Evolutionary conservation across 2,888 invertebrate species (phyloP).

Genomic region (Plebejus anna): DNA sequence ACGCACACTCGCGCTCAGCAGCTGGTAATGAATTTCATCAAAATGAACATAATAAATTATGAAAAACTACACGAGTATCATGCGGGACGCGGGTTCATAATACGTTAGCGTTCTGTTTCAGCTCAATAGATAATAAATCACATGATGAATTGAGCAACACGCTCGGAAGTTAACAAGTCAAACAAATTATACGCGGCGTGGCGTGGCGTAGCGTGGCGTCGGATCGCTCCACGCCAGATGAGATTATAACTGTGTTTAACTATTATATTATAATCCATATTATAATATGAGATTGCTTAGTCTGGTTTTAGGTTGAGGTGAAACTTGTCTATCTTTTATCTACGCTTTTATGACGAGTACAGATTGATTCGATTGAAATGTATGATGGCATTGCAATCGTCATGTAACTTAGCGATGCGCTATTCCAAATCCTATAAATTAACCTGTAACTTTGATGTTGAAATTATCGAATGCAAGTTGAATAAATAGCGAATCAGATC

Average conservation of each 20-base stretch:
- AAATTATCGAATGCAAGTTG: too few species aligned
- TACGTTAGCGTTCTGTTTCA: conserved; percentile 5
- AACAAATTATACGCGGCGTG: conserved; percentile 55
- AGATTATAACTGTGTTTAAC: conserved; percentile 23
- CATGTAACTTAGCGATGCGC: too few species aligned
- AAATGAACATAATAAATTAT: not conserved
- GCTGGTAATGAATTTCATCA: not conserved
- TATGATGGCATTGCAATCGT: too few species aligned
- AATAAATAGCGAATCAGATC: too few species aligned
- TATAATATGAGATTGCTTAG: not conserved
- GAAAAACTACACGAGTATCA: not conserved
- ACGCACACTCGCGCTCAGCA: too few species aligned
- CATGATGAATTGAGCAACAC: conserved; percentile 22
- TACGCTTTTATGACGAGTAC: too few species aligned
- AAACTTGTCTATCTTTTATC: not conserved
- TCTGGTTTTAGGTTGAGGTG: not conserved
- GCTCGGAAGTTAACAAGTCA: conserved; percentile 69
- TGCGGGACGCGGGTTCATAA: not conserved
- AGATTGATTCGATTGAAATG: too few species aligned
- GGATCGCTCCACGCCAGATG: not conserved
- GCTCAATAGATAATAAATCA: conserved; percentile 23
- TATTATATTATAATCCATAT: not conserved
- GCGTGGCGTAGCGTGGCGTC: not conserved
- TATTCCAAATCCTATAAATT: too few species aligned
- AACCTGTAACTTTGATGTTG: too few species aligned